Conservation (phyloP, 2,888 invertebrate genomes). For the Tenthredo distinguenda region DNA sequence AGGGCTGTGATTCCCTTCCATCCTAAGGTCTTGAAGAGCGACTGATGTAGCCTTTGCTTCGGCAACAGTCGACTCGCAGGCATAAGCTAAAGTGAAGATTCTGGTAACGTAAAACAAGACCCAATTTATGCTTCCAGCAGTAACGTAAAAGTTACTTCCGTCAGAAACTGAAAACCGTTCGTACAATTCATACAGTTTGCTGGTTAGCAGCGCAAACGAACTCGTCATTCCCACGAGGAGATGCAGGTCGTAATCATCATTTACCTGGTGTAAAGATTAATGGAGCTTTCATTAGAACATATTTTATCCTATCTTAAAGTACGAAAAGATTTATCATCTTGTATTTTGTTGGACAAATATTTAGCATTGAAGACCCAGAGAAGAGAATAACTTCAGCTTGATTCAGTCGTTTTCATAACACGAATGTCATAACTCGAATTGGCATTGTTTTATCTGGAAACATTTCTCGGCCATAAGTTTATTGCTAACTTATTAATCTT, state of each 20-base stretch:
- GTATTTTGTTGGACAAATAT: neutral
- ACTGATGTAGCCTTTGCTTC: conserved; percentile 1
- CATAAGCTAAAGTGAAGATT: neutral
- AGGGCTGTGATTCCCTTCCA: neutral
- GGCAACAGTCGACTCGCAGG: neutral
- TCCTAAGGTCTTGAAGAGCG: neutral
- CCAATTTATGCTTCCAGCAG: neutral
- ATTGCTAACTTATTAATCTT: no score
- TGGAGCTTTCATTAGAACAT: neutral
- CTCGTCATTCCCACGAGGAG: neutral
- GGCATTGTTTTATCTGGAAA: no score
- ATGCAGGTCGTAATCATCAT: neutral
- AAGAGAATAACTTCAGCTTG: neutral
- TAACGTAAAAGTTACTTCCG: neutral
- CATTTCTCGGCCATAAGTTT: no score
- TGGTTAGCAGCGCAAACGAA: neutral
- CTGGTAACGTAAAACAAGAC: neutral
- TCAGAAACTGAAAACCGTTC: neutral
- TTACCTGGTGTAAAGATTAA: neutral
- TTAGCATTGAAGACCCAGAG: neutral
- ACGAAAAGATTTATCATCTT: neutral
- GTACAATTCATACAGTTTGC: neutral
- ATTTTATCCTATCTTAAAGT: no score
- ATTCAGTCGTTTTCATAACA: neutral
- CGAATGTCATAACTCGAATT: no score